These are phyloP conservation scores for Geopemphigus sp. DNA, from an alignment of 1,140 invertebrate species.

Conservation along the genomic window DNA sequence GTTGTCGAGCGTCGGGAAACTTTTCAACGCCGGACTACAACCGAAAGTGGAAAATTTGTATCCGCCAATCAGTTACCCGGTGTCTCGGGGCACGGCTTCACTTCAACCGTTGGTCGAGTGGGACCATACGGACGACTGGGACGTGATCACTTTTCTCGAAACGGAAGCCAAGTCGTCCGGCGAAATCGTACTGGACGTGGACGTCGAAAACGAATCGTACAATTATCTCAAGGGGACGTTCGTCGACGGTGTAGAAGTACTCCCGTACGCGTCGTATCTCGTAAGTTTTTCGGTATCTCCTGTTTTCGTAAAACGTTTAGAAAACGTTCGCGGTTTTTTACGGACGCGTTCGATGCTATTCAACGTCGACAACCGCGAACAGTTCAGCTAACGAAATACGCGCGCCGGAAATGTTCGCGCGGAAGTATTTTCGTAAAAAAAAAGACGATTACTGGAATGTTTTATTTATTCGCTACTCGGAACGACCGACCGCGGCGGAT, in stretches of 20 bases:
- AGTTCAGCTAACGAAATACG: no score
- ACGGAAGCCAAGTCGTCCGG: not conserved
- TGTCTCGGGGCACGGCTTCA: slow-evolving; percentile 70
- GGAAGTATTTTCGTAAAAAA: no score
- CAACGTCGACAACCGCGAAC: no score
- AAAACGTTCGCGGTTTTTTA: no score
- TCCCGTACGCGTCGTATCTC: slow-evolving; percentile 44
- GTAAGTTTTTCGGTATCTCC: slow-evolving; percentile 14
- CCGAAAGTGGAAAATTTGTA: slow-evolving; percentile 64
- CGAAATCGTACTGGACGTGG: slow-evolving; percentile 22
- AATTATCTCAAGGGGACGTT: slow-evolving; percentile 12
- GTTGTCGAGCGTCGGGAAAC: slow-evolving; percentile 54
- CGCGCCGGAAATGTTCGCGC: no score
- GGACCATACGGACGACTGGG: slow-evolving; percentile 63
- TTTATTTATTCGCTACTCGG: no score
- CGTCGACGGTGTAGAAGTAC: slow-evolving; percentile 18
- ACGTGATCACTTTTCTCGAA: slow-evolving; percentile 28
- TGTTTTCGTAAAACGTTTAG: not conserved
- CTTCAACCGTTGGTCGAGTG: slow-evolving; percentile 68
- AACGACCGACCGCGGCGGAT: no score
- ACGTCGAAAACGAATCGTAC: slow-evolving; percentile 3
- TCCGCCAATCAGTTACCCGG: slow-evolving; percentile 66
- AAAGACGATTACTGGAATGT: no score
- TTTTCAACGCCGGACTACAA: slow-evolving; percentile 67
- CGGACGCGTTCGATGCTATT: no score